Evolutionary conservation across 2,888 invertebrate genomes (phyloP).

Genomic region (Macaria liturata): DNA sequence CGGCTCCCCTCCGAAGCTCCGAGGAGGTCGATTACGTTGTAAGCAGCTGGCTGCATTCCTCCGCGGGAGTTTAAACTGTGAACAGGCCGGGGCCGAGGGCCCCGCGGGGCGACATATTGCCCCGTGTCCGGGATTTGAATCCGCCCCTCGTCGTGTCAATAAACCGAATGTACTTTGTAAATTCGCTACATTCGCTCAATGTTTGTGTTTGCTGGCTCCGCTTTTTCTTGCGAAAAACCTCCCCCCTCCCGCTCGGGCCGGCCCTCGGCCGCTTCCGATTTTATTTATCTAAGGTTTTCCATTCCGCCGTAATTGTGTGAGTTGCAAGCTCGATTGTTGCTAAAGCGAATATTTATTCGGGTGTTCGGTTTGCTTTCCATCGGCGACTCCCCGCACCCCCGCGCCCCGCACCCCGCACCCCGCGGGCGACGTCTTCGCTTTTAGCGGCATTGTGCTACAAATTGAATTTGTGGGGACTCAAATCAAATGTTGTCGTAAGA

Average conservation of each 20-base stretch:
- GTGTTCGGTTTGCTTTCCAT: conserved; percentile 72
- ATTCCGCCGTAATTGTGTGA: conserved; percentile 79
- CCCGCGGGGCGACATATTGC: conserved; percentile 63
- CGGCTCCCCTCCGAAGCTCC: conserved; percentile 38
- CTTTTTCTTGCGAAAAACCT: conserved; percentile 67
- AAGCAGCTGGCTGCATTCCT: conserved; percentile 70
- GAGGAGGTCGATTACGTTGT: conserved; percentile 64
- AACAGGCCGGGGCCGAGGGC: conserved; percentile 28
- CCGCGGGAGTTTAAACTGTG: conserved; percentile 66
- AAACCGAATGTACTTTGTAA: conserved; percentile 78
- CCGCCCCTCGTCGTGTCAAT: conserved; percentile 66
- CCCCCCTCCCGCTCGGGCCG: conserved; percentile 29
- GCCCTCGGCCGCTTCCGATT: conserved; percentile 67
- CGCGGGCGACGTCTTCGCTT: conserved; percentile 32
- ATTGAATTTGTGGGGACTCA: conserved; percentile 75
- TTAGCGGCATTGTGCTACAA: conserved; percentile 66
- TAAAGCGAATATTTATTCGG: conserved; percentile 82
- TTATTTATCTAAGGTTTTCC: conserved; percentile 82
- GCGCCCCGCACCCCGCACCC: conserved; percentile 23
- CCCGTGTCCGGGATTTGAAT: conserved; percentile 79
- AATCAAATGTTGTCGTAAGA: conserved; percentile 77
- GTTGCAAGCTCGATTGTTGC: conserved; percentile 77
- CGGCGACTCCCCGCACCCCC: conserved; percentile 26
- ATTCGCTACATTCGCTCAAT: conserved; percentile 77
- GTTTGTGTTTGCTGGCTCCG: conserved; percentile 76